phyloP scores from a whole-genome alignment of 2,113 vertebrate species.

The Castor canadensis region DNA sequence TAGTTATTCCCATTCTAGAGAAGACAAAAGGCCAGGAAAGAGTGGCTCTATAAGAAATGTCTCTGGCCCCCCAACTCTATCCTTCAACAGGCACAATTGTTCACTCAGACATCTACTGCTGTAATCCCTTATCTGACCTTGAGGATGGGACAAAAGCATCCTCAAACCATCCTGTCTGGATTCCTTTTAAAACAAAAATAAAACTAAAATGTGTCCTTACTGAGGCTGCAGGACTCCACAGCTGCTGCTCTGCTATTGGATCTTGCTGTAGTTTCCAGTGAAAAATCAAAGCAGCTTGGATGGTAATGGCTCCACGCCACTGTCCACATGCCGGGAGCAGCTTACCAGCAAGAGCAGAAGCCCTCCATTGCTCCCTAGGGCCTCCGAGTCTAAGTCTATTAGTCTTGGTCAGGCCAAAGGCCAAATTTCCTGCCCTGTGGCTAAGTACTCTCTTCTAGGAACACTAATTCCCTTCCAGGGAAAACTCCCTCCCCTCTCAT shows the following conservation, averaged over 20 bases:
- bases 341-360: neutral
- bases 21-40: neutral
- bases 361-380: rapidly evolving
- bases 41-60: neutral
- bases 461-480: neutral
- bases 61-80: neutral
- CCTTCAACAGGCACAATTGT: neutral
- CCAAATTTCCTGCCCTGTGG: neutral
- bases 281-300: neutral
- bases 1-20: neutral
- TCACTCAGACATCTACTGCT: neutral
- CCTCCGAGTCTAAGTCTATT: neutral
- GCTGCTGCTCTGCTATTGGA: neutral
- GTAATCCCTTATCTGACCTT: neutral
- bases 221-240: neutral
- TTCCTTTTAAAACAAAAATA: neutral
- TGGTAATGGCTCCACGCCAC: neutral
- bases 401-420: neutral
- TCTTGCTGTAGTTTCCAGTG: neutral
- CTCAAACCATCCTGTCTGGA: neutral
- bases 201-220: neutral
- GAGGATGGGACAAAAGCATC: neutral
- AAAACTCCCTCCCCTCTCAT: neutral
- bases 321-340: neutral
- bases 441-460: neutral